Base-by-base conservation (phyloP, 2,113 vertebrate genomes). In the Butorides virescens region DNA sequence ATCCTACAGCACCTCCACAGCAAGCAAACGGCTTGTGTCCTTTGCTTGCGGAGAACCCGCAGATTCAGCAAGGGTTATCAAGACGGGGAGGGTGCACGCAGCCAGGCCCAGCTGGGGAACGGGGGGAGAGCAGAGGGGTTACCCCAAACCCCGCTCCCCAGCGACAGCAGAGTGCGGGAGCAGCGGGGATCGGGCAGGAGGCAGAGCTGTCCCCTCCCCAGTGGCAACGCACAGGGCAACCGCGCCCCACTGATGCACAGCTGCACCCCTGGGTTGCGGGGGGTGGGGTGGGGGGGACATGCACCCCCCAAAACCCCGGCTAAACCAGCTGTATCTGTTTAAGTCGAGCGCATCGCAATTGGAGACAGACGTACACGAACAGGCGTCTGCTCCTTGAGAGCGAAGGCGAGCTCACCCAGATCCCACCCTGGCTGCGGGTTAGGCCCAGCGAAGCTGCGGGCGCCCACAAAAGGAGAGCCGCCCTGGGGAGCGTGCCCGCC, bases 1-100 rank as follows among this genome's bases (percentile, higher is more conserved):
- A 62, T 42, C 47, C 56, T 17, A 6, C 17, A 66, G 30, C 62
- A 27, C 47, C 32, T 50, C 37, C 26, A 23, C 9, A 76, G 76
- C 83, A 86, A 68, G 44, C 13, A 53, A 52, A 61, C 14, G 2
- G 18, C 34, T 46, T 23, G 17, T 22, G 22, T 20, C 37, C 46
- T 11, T n/a, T 32, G 47, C 49, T 30, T 11, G 44, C 0, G 1
- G 30, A 55, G 50, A 84, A 49, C 34, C 47, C 39, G 44, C 1
- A 5, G 42, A 15, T n/a, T 7, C 42, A 27, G 52, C 22, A 11
- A 53, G 39, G 50, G 49, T 58, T 20, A 58, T 75, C 44, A n/a
- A 39, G 47, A 44, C 0, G 0, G 30, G 32, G 20, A 52, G 52
- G 22, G 42, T 4, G 15, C 47, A n/a, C 0, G 3, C 20, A 82